Conservation (phyloP, 92 coral and sea anemone genomes). For the Actinernus sp. region DNA sequence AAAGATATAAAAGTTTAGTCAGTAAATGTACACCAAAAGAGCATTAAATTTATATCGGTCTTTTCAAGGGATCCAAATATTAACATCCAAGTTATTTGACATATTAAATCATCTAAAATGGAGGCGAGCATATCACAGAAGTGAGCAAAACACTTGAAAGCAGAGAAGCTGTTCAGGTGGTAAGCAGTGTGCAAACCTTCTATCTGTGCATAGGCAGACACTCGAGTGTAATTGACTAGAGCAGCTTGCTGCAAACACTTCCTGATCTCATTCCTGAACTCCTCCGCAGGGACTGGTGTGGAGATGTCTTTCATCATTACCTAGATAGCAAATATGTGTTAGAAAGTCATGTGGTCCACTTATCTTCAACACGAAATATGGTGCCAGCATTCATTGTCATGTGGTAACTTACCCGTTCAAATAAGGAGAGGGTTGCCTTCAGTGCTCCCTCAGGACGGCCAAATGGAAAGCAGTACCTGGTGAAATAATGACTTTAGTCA, state of each 20-base stretch:
- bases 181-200: too few relatives aligned
- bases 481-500: slow-evolving; percentile 4
- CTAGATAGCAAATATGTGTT: slow-evolving; percentile 20
- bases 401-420: slow-evolving; percentile 94
- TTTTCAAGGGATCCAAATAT: too few relatives aligned
- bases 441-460: slow-evolving; percentile 99
- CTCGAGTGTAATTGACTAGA: slow-evolving; percentile 91
- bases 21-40: too few relatives aligned
- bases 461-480: slow-evolving; percentile 96
- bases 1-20: not conserved
- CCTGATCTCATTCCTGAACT: slow-evolving; percentile 87
- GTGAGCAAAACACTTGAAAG: too few relatives aligned
- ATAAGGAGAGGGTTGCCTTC: slow-evolving; percentile 93
- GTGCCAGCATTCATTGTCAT: too few relatives aligned
- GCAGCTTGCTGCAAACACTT: slow-evolving; percentile 96
- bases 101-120: too few relatives aligned
- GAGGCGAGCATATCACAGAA: too few relatives aligned
- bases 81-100: too few relatives aligned
- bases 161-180: too few relatives aligned
- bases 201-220: slow-evolving; percentile 90
- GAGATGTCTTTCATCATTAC: slow-evolving; percentile 99
- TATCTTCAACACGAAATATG: too few relatives aligned
- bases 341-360: too few relatives aligned
- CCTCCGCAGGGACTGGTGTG: slow-evolving; percentile 97
- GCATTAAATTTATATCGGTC: too few relatives aligned